A percentile compares a stretch with the other conserved stretches of the same genome.
Evolutionary conservation across 1,140 invertebrate genomes (phyloP).

Genomic region (Ceratina calcarata): DNA sequence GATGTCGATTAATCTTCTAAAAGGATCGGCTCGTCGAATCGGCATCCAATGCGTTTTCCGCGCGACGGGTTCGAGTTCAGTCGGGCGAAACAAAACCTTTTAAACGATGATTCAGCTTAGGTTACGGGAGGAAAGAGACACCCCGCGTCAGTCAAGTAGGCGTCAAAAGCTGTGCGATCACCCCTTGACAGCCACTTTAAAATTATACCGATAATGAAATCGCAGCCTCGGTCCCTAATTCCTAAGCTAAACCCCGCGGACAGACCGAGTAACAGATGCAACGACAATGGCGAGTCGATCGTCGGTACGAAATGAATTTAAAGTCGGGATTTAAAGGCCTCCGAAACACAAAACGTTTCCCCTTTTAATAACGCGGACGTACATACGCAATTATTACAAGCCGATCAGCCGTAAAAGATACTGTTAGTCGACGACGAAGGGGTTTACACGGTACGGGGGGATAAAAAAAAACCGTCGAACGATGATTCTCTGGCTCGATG

Average conservation of each 20-base stretch:
- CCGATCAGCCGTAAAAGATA: slow-evolving; percentile 76
- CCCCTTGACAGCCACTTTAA: slow-evolving; percentile 78
- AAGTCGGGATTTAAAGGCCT: slow-evolving; percentile 72
- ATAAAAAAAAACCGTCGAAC: slow-evolving; percentile 53
- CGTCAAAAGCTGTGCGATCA: slow-evolving; percentile 68
- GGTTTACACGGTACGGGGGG: slow-evolving; percentile 22
- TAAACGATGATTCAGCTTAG: slow-evolving; percentile 69
- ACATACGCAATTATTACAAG: slow-evolving; percentile 74
- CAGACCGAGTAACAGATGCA: slow-evolving; percentile 74
- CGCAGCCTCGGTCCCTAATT: slow-evolving; percentile 70
- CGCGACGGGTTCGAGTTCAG: slow-evolving; percentile 36
- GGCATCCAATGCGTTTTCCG: slow-evolving; percentile 44
- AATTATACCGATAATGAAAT: slow-evolving; percentile 79
- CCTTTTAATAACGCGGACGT: slow-evolving; percentile 52
- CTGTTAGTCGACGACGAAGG: slow-evolving; percentile 66
- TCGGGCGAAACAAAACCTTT: slow-evolving; percentile 54
- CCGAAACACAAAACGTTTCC: slow-evolving; percentile 60
- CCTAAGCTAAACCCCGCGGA: slow-evolving; percentile 71
- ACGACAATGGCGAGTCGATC: slow-evolving; percentile 74
- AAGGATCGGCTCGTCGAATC: slow-evolving; percentile 25
- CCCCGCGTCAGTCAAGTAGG: slow-evolving; percentile 69
- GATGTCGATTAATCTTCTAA: slow-evolving; percentile 51
- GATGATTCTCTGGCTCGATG: slow-evolving; percentile 33
- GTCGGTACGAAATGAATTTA: slow-evolving; percentile 77
- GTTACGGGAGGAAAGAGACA: slow-evolving; percentile 40